Evolutionary conservation across 2,797 vertebrate species (phyloP).

Genomic region (Parauchenoglanis ngamensis): DNA sequence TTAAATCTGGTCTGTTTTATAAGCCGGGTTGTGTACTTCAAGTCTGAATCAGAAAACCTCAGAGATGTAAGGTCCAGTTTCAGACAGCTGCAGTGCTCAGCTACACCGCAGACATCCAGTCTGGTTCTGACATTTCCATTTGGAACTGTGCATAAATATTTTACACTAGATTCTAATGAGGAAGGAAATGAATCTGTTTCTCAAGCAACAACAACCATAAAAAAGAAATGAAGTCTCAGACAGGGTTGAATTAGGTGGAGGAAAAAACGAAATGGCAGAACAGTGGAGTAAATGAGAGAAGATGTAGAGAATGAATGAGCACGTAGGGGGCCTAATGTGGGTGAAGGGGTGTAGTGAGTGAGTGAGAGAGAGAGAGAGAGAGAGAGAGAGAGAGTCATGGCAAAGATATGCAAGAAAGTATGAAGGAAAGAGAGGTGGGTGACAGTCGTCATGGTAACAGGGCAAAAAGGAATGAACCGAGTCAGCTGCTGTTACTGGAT

Average conservation of each 20-base stretch:
- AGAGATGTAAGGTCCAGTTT: not conserved
- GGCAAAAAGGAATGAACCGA: constrained; percentile 67
- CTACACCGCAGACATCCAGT: constrained; percentile 47
- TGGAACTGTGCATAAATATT: constrained; percentile 52
- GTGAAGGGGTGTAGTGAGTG: constrained; percentile 52
- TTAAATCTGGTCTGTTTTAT: not conserved
- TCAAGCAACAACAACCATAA: constrained; percentile 36
- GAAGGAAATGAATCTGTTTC: constrained; percentile 41
- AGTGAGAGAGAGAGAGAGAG: constrained; percentile 64
- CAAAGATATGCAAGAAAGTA: constrained; percentile 63
- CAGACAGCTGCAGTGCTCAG: constrained; percentile 33
- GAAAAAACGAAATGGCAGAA: constrained; percentile 7
- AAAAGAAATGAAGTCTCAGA: not conserved
- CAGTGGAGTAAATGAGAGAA: not conserved
- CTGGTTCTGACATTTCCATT: constrained; percentile 53
- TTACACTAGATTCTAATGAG: constrained; percentile 49
- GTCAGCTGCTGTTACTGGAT: constrained; percentile 41
- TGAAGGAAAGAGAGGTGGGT: constrained; percentile 67
- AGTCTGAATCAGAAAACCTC: not conserved
- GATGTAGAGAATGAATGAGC: constrained; percentile 8
- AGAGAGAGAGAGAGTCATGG: constrained; percentile 64
- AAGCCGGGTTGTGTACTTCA: not conserved
- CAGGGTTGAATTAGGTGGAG: not conserved
- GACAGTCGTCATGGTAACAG: constrained; percentile 80
- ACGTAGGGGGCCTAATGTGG: constrained; percentile 20